A percentile compares a stretch with the other conserved stretches of the same genome.
Conservation (phyloP, 1,140 invertebrate genomes). For the Aphelenchoides besseyi region DNA sequence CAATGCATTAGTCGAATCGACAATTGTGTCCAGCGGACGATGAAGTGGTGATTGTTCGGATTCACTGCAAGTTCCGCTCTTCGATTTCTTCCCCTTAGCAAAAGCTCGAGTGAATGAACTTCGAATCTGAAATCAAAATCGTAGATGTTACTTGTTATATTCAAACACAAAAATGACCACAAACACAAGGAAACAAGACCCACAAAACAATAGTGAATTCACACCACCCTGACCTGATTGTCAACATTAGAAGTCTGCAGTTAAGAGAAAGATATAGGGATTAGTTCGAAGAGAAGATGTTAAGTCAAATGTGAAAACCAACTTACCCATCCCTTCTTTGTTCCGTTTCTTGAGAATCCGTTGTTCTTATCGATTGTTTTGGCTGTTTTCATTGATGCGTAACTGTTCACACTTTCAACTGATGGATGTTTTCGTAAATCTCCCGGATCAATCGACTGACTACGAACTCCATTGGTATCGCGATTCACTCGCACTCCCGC, state of each 20-base stretch:
- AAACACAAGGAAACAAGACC: neutral
- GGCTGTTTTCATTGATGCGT: slow-evolving; percentile 6
- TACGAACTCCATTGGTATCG: neutral
- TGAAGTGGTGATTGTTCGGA: slow-evolving; percentile 56
- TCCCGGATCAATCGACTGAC: slow-evolving; percentile 13
- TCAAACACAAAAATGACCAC: neutral
- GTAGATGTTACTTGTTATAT: neutral
- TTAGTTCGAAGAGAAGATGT: neutral
- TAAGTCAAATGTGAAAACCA: neutral
- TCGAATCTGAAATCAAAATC: slow-evolving; percentile 70
- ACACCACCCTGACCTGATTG: slow-evolving; percentile 28
- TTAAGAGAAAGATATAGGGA: neutral
- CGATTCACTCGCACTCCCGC: neutral
- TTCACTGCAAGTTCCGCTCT: slow-evolving; percentile 65
- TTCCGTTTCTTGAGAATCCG: neutral
- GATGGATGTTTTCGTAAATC: slow-evolving; percentile 35
- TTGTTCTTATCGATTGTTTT: slow-evolving; percentile 9
- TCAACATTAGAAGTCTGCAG: slow-evolving; percentile 41
- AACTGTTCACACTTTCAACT: slow-evolving; percentile 36
- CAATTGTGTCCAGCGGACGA: slow-evolving; percentile 15
- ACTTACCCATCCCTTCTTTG: slow-evolving; percentile 44
- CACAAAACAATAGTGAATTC: slow-evolving; percentile 19
- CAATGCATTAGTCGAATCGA: slow-evolving; percentile 23
- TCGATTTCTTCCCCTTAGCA: slow-evolving; percentile 72
- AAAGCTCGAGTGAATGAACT: slow-evolving; percentile 98